Conservation (phyloP, 1,140 invertebrate genomes). For the Bombus pascuorum region DNA sequence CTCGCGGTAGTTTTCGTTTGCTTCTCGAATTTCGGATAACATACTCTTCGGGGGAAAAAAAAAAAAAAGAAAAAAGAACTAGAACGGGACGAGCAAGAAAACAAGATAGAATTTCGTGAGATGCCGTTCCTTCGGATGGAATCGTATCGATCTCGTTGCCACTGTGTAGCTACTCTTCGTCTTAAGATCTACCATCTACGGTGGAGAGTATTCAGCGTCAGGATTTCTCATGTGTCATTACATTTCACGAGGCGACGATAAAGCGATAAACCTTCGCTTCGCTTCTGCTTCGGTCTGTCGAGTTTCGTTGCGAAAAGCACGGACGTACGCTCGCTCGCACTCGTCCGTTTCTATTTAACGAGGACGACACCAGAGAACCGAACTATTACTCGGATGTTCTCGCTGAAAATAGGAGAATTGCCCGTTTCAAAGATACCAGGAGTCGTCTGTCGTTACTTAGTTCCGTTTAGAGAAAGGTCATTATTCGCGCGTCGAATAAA, state of each 20-base stretch:
- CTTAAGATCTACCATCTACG: no score
- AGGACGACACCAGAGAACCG: neutral
- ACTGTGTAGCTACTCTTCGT: neutral
- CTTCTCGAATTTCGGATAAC: neutral
- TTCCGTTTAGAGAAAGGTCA: neutral
- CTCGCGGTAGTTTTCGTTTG: no score
- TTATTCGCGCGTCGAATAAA: constrained; percentile 15
- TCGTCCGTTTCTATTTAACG: constrained; percentile 17
- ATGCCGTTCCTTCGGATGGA: neutral
- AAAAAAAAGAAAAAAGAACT: no score
- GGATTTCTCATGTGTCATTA: constrained; percentile 62
- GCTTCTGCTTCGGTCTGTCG: constrained; percentile 40
- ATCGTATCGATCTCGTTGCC: neutral
- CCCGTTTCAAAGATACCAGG: constrained; percentile 5
- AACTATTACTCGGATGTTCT: constrained; percentile 29
- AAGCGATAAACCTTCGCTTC: constrained; percentile 65
- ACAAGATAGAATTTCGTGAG: neutral
- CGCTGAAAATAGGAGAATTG: constrained; percentile 43
- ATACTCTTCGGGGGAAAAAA: neutral
- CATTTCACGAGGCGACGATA: constrained; percentile 41
- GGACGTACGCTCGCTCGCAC: neutral
- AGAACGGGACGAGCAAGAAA: neutral
- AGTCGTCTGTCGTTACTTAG: neutral
- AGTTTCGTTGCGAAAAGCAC: constrained; percentile 44
- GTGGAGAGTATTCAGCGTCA: constrained; percentile 29